phyloP scores from a whole-genome alignment of 2,888 invertebrate genomes.

The Scaptomyza parva region DNA sequence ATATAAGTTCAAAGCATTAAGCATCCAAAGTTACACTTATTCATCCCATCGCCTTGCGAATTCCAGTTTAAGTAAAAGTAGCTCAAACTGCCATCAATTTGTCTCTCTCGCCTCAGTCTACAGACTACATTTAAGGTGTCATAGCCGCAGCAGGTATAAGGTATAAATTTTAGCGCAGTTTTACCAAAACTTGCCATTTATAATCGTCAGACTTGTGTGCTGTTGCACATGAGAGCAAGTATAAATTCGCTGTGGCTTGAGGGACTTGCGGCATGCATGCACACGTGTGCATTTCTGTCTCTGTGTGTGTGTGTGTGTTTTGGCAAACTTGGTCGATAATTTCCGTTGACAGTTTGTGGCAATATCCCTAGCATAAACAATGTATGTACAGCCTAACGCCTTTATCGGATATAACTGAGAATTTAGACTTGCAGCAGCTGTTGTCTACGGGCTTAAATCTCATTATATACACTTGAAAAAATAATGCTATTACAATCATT shows the following conservation, averaged over 20 bases:
- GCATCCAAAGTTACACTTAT: conserved; percentile 28
- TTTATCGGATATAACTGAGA: too few species aligned
- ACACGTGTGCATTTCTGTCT: too few species aligned
- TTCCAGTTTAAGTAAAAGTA: background rate
- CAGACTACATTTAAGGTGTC: conserved; percentile 22
- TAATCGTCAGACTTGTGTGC: conserved; percentile 54
- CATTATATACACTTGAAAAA: too few species aligned
- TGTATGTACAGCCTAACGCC: background rate
- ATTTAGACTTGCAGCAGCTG: background rate
- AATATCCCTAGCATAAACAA: background rate
- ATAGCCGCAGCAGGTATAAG: conserved; percentile 33
- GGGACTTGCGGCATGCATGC: background rate
- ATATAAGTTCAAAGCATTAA: conserved; percentile 20
- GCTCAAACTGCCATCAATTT: conserved; percentile 26
- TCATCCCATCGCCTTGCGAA: conserved; percentile 22
- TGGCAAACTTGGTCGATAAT: conserved; percentile 11
- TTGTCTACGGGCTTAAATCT: background rate
- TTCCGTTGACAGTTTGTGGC: conserved; percentile 17
- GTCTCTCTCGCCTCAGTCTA: conserved; percentile 14
- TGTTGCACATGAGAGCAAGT: conserved; percentile 36
- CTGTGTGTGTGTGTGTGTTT: too few species aligned
- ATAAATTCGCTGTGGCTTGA: conserved; percentile 21
- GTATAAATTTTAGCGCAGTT: conserved; percentile 43
- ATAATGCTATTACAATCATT: too few species aligned
- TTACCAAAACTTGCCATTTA: conserved; percentile 57